phyloP scores from a whole-genome alignment of 2,888 invertebrate species.

The Spodoptera exigua region DNA sequence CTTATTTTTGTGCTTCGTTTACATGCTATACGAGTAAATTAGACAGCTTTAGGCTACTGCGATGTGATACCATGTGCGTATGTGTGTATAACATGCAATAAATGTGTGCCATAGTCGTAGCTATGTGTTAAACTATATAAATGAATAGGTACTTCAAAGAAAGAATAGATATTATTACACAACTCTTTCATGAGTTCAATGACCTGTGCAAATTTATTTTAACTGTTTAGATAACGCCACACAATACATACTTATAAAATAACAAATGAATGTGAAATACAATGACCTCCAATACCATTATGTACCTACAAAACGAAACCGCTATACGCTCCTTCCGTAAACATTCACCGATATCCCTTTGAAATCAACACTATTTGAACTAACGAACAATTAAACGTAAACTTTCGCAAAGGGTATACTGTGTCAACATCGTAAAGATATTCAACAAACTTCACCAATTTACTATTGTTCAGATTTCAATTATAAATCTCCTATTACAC shows the following conservation, averaged over 20 bases:
- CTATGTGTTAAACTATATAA: no score
- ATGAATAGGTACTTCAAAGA: no score
- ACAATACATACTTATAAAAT: conserved; percentile 13
- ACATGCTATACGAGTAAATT: no score
- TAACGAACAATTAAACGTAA: conserved; percentile 38
- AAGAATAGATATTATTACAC: no score
- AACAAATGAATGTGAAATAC: conserved; percentile 15
- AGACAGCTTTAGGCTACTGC: no score
- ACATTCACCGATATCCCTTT: conserved; percentile 35
- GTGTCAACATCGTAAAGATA: conserved; percentile 48
- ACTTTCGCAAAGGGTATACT: conserved; percentile 43
- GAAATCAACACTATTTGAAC: conserved; percentile 36
- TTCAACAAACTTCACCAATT: conserved; percentile 51
- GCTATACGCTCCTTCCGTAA: conserved; percentile 32
- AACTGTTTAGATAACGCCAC: no score
- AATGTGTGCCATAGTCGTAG: no score
- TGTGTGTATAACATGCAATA: no score
- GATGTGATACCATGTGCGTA: no score
- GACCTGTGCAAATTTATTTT: no score
- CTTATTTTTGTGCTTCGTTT: no score
- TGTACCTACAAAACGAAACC: conserved; percentile 36
- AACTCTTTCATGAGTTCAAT: no score
- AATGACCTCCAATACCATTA: conserved; percentile 27
- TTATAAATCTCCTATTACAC: conserved; percentile 30
- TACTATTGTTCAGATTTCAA: conserved; percentile 54